phyloP scores from a whole-genome alignment of 2,888 invertebrate genomes.

The Empis stercorea region DNA sequence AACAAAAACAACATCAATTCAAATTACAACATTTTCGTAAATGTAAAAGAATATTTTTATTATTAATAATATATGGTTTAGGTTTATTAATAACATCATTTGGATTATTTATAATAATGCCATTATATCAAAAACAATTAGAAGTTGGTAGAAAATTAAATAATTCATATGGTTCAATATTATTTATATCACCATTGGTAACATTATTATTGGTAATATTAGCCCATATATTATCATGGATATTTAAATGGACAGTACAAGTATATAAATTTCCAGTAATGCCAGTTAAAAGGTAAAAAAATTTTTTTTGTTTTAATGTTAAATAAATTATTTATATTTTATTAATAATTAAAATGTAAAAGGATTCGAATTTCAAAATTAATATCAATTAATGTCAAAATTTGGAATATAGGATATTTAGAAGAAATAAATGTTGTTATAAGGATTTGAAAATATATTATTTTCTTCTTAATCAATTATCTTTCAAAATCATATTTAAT shows the following conservation, averaged over 20 bases:
- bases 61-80: conserved; percentile 33
- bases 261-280: conserved; percentile 18
- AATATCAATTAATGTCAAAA: too few species aligned
- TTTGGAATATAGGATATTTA: too few species aligned
- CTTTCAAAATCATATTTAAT: too few species aligned
- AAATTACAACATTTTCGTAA: conserved; percentile 13
- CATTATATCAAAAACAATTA: conserved; percentile 34
- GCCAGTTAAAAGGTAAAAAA: conserved; percentile 17
- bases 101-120: conserved; percentile 39
- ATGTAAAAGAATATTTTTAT: conserved; percentile 12
- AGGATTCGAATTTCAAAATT: too few species aligned
- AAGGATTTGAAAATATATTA: too few species aligned
- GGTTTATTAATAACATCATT: conserved; percentile 39
- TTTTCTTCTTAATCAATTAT: too few species aligned
- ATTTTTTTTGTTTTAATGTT: too few species aligned
- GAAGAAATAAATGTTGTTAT: too few species aligned
- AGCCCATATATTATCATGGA: conserved; percentile 14
- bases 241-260: conserved; percentile 18
- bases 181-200: conserved; percentile 17
- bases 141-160: conserved; percentile 14
- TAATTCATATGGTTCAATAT: conserved; percentile 18
- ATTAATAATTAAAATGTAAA: too few species aligned
- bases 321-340: too few species aligned
- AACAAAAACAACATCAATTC: conserved; percentile 15
- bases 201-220: conserved; percentile 16